Base-by-base conservation (phyloP, 2,113 vertebrate genomes). In the Lutjanus erythropterus region DNA sequence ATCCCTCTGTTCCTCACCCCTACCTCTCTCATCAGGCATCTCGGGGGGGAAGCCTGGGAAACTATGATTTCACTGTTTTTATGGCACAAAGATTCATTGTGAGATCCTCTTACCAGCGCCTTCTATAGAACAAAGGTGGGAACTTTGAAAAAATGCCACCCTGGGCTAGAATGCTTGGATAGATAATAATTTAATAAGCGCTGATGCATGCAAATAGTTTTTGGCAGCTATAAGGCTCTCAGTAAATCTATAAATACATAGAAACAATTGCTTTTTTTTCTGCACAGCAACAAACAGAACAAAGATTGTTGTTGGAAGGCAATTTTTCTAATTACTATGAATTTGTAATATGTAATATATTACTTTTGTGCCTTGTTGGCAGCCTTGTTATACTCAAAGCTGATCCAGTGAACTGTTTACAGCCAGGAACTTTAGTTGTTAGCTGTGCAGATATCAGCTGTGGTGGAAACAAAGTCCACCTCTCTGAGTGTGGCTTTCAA, bases 31-130 rank as follows among this genome's bases (percentile, higher is more conserved):
- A 37, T 89, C 76, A 78, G 92, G 90, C 89, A 87, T 95, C 93
- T 94, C 82, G 87, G 67, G 0, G 83, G 83, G 67, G 46, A 71
- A 74, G 94, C 84, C 86, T 78, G 95, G 96, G 96, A 97, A 97
- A 96, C 94, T 95, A 93, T 94, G 93, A 91, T 90, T 80, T 91
- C 94, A 91, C 94, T 95, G 93, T 94, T 93, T 94, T 90, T 75
- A 86, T 87, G 68, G 52, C 87, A 97, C 96, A 97, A 96, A 96
- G 94, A 85, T 69, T 94, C 86, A 95, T 97, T 98, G 96, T 97
- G 70, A 12, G 66, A 80, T 81, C 65, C 47, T 78, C 81, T 91
- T 83, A 81, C 78, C 74, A 78, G 90, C 93, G 93, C 88, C 86
- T 91, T 94, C 90, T 91, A 89, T 93, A 91, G 94, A 93, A 71